These are phyloP conservation scores for Conistra vaccinii DNA, from an alignment of 2,888 invertebrate genomes.

Conservation along the genomic window DNA sequence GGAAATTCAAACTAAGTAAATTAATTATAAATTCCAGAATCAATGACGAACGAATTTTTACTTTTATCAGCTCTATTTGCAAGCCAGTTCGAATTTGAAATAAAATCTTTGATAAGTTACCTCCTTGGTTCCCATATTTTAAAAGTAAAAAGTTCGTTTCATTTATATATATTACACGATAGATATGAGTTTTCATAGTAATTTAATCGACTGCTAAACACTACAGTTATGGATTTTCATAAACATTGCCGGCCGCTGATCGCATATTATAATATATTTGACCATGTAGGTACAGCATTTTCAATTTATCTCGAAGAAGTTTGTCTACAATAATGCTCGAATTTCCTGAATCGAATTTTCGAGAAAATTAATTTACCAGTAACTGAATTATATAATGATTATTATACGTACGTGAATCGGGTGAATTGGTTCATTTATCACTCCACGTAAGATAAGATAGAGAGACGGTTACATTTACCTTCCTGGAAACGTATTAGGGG, in stretches of 20 bases:
- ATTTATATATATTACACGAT: no score
- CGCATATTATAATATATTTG: no score
- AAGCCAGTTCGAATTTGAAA: no score
- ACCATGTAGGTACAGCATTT: neutral
- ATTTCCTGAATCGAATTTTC: neutral
- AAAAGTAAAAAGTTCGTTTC: no score
- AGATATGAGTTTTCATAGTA: neutral
- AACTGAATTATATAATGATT: slow-evolving; percentile 36
- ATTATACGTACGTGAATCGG: slow-evolving; percentile 53
- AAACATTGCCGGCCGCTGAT: neutral
- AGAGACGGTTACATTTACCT: slow-evolving; percentile 43
- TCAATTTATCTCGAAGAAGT: neutral
- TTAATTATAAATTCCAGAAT: no score
- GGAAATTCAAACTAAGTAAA: no score
- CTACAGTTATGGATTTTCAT: neutral
- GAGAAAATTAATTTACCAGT: slow-evolving; percentile 35
- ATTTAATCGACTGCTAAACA: neutral
- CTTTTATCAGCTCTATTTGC: no score
- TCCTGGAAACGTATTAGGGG: slow-evolving; percentile 45
- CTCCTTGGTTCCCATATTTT: no score
- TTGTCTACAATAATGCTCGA: neutral
- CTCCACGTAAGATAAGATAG: slow-evolving; percentile 55
- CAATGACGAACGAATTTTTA: no score
- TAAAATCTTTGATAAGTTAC: no score
- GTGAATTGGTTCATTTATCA: slow-evolving; percentile 60